phyloP scores from a whole-genome alignment of 2,113 vertebrate genomes.

The Forbesichthys agassizii region DNA sequence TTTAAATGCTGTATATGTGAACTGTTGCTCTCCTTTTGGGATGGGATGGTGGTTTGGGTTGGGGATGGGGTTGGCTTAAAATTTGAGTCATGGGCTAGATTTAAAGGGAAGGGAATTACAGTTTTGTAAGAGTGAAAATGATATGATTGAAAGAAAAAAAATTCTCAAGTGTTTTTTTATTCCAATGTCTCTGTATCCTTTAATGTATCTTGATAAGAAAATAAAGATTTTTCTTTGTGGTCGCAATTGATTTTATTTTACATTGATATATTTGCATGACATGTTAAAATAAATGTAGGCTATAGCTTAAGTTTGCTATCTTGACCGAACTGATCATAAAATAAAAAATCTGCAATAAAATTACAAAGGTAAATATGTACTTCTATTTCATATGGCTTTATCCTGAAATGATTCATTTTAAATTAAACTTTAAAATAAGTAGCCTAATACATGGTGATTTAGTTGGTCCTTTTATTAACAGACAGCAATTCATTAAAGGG shows the following conservation, averaged over 20 bases:
- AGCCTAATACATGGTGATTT: not conserved
- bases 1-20: conserved; percentile 57
- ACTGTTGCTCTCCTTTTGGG: conserved; percentile 48
- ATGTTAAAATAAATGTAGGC: too few species aligned
- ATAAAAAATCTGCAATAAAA: not conserved
- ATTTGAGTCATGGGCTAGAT: conserved; percentile 38
- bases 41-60: conserved; percentile 20
- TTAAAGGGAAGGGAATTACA: conserved; percentile 48
- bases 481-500: conserved; percentile 57
- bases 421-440: not conserved
- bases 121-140: conserved; percentile 73
- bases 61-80: conserved; percentile 12
- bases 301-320: not conserved
- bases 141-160: conserved; percentile 66
- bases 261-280: not conserved
- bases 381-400: not conserved
- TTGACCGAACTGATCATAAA: not conserved
- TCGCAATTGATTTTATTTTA: conserved; percentile 31
- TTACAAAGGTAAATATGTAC: not conserved
- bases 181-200: conserved; percentile 77
- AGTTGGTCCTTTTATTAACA: conserved; percentile 13
- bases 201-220: conserved; percentile 80
- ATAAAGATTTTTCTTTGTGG: conserved; percentile 76
- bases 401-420: not conserved
- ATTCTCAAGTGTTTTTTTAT: conserved; percentile 73